These are phyloP conservation scores for Rotaria socialis DNA, from an alignment of 2,888 invertebrate species.

Conservation along the genomic window DNA sequence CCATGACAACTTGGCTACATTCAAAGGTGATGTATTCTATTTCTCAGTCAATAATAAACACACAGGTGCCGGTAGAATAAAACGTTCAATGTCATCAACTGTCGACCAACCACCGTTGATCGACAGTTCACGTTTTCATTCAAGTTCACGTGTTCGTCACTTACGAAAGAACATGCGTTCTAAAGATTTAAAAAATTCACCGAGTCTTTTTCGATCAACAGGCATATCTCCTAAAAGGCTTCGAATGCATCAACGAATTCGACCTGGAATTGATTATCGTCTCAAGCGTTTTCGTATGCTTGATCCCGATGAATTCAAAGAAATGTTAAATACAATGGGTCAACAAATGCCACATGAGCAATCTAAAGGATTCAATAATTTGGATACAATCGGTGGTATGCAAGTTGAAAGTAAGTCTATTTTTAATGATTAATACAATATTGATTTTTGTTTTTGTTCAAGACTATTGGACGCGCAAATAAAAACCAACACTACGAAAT, in stretches of 20 bases:
- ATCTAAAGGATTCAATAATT: background rate
- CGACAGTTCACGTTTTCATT: background rate
- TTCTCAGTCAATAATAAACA: background rate
- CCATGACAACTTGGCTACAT: background rate
- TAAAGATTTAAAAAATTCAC: background rate
- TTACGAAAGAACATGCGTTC: background rate
- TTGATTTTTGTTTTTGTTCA: background rate
- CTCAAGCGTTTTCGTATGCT: conserved; percentile 27
- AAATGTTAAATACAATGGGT: background rate
- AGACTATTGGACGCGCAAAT: conserved; percentile 29
- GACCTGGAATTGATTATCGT: background rate
- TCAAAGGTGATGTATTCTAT: background rate
- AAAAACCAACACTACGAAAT: background rate
- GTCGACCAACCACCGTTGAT: too few species aligned
- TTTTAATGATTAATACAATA: background rate
- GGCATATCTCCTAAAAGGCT: background rate
- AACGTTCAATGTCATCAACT: background rate
- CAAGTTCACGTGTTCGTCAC: background rate
- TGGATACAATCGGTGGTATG: background rate
- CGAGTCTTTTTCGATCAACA: background rate
- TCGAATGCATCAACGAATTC: background rate
- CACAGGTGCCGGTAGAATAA: background rate
- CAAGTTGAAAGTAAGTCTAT: background rate
- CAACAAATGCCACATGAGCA: background rate
- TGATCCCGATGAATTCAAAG: conserved; percentile 9